Evolutionary conservation across 1,140 invertebrate species (phyloP), one percentile per base, ranked within the genome.

Genomic region (Drosophila navojoa): DNA sequence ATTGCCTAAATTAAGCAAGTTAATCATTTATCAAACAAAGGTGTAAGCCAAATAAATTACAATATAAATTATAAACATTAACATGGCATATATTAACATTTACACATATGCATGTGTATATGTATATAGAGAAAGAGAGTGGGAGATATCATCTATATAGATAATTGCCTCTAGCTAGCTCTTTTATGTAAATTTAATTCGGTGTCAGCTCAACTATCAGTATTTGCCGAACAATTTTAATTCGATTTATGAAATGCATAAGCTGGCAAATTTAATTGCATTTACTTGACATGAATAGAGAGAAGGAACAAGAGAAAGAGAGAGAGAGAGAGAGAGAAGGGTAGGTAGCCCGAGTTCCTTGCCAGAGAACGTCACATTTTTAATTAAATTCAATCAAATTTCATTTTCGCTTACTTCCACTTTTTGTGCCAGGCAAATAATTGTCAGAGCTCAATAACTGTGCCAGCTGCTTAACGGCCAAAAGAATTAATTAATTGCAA

Each of bases 311-410:
- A 13, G n/a, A 15, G 42, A 15, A 6, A 15, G 15, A 6, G 42
- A 16, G 42, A 1, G 6, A n/a, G 40, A 42, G 1, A 40, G 10
- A 40, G 38, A n/a, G 5, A n/a, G 40, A n/a, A n/a, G n/a, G n/a
- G n/a, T n/a, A n/a, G n/a, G n/a, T n/a, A n/a, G n/a, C n/a, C n/a
- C n/a, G n/a, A n/a, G n/a, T n/a, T n/a, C n/a, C n/a, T n/a, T n/a
- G n/a, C n/a, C 50, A 60, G 57, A 9, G 61, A n/a, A 58, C 13
- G 71, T 69, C 66, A 80, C 15, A 76, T 81, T 85, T 85, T 85
- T 85, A 85, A 85, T 85, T 85, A 81, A 85, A 85, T 81, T 59
- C 78, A 45, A 64, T 69, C 7, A 54, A n/a, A 53, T 45, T 38
- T 54, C 58, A 29, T 59, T 38, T 67, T 38, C 49, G 64, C 68